Percentiles rank a stretch among this genome's conserved stretches.
These are phyloP conservation scores for Drosophila mulleri DNA, from an alignment of 2,888 invertebrate species.

Conservation along the genomic window DNA sequence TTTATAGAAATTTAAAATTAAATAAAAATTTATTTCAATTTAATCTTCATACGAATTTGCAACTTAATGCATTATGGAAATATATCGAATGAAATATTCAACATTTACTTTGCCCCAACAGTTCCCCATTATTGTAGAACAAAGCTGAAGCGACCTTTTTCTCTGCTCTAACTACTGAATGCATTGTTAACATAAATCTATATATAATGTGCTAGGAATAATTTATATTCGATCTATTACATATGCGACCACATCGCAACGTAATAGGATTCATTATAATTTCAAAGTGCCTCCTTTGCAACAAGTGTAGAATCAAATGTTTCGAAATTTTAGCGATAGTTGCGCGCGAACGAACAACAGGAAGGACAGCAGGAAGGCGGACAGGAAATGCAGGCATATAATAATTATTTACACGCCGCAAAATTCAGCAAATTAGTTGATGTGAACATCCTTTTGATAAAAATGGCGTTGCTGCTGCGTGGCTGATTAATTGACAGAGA, in stretches of 20 bases:
- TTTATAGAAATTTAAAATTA: not conserved
- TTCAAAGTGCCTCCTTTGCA: not conserved
- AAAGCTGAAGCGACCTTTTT: not conserved
- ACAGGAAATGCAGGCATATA: constrained; percentile 58
- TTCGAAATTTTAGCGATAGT: not conserved
- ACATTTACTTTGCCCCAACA: not conserved
- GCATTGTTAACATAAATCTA: constrained; percentile 2
- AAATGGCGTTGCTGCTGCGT: constrained; percentile 27
- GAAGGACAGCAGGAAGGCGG: constrained; percentile 20
- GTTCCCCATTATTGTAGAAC: not conserved
- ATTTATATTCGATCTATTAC: constrained; percentile 1
- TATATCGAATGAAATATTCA: not conserved
- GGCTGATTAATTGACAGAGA: constrained; percentile 60
- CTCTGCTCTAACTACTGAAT: not conserved
- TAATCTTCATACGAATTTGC: not conserved
- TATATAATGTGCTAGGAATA: not conserved
- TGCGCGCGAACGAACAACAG: constrained; percentile 4
- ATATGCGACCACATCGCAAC: no score
- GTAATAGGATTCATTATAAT: not conserved
- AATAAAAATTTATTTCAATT: not conserved
- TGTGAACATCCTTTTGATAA: constrained; percentile 78
- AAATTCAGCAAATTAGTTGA: constrained; percentile 72
- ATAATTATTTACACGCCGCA: constrained; percentile 61
- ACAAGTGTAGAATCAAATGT: constrained; percentile 1
- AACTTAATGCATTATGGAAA: not conserved